Base-by-base conservation (phyloP, 2,113 vertebrate species). In the Oenanthe melanoleuca region DNA sequence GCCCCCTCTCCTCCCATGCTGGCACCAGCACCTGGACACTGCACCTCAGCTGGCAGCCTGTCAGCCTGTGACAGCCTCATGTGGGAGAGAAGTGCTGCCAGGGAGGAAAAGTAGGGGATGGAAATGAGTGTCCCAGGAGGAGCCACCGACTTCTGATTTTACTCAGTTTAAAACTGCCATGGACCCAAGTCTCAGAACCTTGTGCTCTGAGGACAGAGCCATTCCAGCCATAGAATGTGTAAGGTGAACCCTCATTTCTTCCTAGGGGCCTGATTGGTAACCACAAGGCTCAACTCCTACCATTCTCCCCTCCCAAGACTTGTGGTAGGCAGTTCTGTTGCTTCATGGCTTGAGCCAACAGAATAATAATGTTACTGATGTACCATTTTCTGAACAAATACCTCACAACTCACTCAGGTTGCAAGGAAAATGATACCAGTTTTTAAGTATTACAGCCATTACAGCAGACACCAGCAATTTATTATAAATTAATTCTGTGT, bases 141-240 rank as follows among this genome's bases (percentile, higher is more conserved):
- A 70, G 33, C 3, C 45, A 65, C 8, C 1, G 3, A 47, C 49
- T 79, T 70, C 24, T 42, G 29, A 49, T 37, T 85, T 77, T 28
- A 63, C 12, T 45, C 55, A 40, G 9, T 63, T 61, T 57, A 63
- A 53, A 83, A 67, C 13, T 53, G 37, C 37, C n/a, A 25, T 7
- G 37, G 24, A 44, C 8, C 14, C 57, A 53, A 29, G 37, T 12
- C 21, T 49, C 33, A 52, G 18, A 17, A 24, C 19, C 24, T 44
- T 3, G 3, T 26, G 65, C n/a, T 69, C 65, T 55, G 65, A 86
- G 70, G 40, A 45, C 50, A 55, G 50, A 55, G 37, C 25, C n/a
- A 34, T 0, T 0, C 0, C 1, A 90, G 33, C 24, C 23, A 45
- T 2, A 50, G 53, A 53, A 34, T 0, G 25, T 23, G 11, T 4